Percentiles rank a stretch among this genome's conserved stretches.
These are phyloP conservation scores for Parnassius orleans DNA, from an alignment of 2,888 invertebrate genomes.

Conservation along the genomic window DNA sequence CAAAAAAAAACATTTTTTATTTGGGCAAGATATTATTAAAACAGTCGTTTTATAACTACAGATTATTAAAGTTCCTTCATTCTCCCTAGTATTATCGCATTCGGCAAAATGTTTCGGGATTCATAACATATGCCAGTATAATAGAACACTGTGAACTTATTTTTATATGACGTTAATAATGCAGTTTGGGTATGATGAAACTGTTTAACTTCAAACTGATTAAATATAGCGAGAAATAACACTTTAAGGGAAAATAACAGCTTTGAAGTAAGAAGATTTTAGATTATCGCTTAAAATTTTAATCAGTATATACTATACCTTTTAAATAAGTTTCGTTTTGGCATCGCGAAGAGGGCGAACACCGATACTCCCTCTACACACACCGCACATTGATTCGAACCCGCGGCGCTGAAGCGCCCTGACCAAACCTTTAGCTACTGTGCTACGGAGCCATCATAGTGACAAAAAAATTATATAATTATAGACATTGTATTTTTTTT, in stretches of 20 bases:
- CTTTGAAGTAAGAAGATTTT: too few relatives aligned
- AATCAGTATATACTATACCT: too few relatives aligned
- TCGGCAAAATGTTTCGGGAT: constrained; percentile 75
- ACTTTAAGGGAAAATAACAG: background rate
- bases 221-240: background rate
- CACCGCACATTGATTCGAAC: too few relatives aligned
- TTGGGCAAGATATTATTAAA: constrained; percentile 75
- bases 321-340: too few relatives aligned
- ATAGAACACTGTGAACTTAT: constrained; percentile 35
- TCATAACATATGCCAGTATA: constrained; percentile 46
- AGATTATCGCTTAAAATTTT: too few relatives aligned
- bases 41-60: constrained; percentile 75
- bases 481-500: too few relatives aligned
- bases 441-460: too few relatives aligned
- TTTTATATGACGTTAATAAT: constrained; percentile 44
- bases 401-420: too few relatives aligned
- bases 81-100: constrained; percentile 78
- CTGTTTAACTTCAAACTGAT: background rate
- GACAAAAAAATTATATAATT: too few relatives aligned
- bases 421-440: too few relatives aligned
- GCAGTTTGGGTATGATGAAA: constrained; percentile 30
- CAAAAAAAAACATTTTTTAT: constrained; percentile 64
- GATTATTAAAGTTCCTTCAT: constrained; percentile 78
- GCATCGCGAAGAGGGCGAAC: too few relatives aligned
- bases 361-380: too few relatives aligned